Evolutionary conservation across 2,113 vertebrate species (phyloP), one percentile per base, ranked within the genome.

Genomic region (Varanus komodoensis): DNA sequence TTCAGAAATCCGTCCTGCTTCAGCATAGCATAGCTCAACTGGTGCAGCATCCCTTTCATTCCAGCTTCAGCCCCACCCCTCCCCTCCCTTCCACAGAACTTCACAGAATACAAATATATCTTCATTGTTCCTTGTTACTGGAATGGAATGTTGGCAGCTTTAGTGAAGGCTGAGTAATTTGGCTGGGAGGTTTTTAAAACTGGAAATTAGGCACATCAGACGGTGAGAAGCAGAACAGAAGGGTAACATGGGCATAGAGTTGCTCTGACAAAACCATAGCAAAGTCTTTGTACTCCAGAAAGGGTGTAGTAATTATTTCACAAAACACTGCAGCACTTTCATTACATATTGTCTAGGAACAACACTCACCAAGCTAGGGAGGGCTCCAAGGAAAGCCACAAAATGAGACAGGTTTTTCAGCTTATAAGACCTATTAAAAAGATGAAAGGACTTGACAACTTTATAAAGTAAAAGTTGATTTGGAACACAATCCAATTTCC

Each of bases 91-190:
- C 57, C 32, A 48, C 17, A 54, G 77, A 71, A 38, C 68, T 88
- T 81, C 87, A 71, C 57, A 82, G 48, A 82, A 71, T 34, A 57
- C 64, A 88, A 54, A 75, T 74, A 74, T 61, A 64, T 89, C 68
- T 74, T 74, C 68, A 61, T 57, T 82, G 32, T 61, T 29, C 54
- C 68, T 89, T 57, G 25, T 89, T 82, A 8, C 44, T 61, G 34
- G 44, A 82, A 89, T 23, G n/a, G 17, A 82, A 82, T 82, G 79
- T 82, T 89, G 87, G 69, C 87, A 89, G 80, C n/a, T 5, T 34
- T 74, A 29, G 5, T 32, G 54, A 74, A 82, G 52, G 11, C 25
- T 89, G 80, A 89, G 80, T 89, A 82, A 89, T 89, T 82, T 83
- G 87, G 69, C 52, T 61, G 50, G 52, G 27, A 83, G 52, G 68